Evolutionary conservation across 2,113 vertebrate genomes (phyloP).

Genomic region (Junco hyemalis): DNA sequence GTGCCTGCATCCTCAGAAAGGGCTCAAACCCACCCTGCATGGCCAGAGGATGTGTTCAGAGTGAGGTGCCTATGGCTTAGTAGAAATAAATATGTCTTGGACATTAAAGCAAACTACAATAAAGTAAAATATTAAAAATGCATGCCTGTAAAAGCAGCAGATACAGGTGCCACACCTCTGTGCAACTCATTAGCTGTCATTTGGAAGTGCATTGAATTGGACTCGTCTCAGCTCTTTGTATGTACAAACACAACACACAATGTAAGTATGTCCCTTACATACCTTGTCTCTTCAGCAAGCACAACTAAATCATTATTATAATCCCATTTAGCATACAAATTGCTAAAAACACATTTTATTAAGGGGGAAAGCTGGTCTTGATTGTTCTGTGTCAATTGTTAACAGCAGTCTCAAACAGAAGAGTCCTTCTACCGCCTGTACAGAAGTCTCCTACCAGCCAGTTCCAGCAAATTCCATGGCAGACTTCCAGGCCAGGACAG

Average conservation of each 20-base stretch:
- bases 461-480: neutral
- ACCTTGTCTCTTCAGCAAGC: slow-evolving; percentile 3
- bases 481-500: neutral
- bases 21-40: accelerated
- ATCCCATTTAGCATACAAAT: neutral
- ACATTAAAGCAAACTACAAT: neutral
- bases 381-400: neutral
- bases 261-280: neutral
- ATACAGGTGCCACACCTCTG: neutral
- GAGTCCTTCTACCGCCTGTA: neutral
- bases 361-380: neutral
- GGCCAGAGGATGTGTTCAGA: accelerated
- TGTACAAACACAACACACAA: neutral
- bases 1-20: neutral
- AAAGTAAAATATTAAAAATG: neutral
- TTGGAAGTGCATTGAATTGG: neutral
- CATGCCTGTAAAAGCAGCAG: neutral
- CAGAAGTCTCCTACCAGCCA: neutral
- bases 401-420: neutral
- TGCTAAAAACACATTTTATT: neutral
- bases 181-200: neutral
- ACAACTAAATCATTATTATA: neutral
- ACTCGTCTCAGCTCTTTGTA: neutral
- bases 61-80: neutral
- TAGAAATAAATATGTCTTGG: neutral